phyloP scores from a whole-genome alignment of 2,888 invertebrate species.

The Eupithecia subfuscata region DNA sequence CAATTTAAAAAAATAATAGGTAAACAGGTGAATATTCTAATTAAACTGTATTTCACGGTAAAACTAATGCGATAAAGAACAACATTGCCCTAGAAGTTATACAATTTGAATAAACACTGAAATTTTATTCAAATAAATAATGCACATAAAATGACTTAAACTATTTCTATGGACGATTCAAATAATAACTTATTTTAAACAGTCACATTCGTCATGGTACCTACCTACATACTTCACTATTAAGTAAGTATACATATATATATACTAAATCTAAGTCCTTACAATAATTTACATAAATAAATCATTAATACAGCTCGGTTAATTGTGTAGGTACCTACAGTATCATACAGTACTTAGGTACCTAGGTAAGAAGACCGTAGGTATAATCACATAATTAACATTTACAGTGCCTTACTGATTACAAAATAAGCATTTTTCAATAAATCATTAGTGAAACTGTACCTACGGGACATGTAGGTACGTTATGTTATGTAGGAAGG shows the following conservation, averaged over 20 bases:
- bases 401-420: not conserved
- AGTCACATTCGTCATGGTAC: not conserved
- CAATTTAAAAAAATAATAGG: not conserved
- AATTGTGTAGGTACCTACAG: not conserved
- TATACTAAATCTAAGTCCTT: no score
- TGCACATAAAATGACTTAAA: not conserved
- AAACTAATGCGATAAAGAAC: not conserved
- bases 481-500: no score
- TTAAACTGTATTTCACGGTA: not conserved
- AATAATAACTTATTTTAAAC: not conserved
- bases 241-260: no score
- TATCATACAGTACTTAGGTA: not conserved
- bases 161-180: not conserved
- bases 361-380: not conserved
- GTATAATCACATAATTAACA: not conserved
- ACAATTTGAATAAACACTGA: not conserved
- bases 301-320: not conserved
- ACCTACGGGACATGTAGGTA: no score
- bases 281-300: not conserved
- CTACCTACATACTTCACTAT: not conserved
- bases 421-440: no score
- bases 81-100: not conserved
- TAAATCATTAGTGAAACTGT: not conserved
- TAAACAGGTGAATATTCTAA: not conserved
- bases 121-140: not conserved